Conservation (phyloP, 2,797 vertebrate species). For the Rhynchotus rufescens region DNA sequence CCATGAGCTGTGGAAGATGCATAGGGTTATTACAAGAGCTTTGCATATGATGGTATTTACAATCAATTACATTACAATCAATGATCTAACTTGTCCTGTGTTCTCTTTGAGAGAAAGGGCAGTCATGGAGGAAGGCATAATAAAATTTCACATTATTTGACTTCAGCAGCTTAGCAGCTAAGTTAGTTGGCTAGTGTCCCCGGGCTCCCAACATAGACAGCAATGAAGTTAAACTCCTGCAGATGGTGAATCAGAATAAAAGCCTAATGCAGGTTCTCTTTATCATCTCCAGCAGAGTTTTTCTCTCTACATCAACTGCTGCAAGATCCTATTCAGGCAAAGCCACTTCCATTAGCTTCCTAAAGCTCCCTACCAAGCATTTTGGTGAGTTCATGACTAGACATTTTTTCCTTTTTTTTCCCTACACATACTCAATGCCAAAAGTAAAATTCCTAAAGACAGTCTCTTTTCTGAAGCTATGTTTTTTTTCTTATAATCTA, state of each 20-base stretch:
- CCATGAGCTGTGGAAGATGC: fast-evolving
- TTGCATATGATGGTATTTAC: not conserved
- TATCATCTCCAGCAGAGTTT: not conserved
- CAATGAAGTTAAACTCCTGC: not conserved
- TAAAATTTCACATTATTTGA: not conserved
- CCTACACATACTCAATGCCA: not conserved
- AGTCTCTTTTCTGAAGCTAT: not conserved
- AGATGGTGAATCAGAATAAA: conserved; percentile 19
- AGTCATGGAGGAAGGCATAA: not conserved
- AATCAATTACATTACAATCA: not conserved
- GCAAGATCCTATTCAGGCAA: not conserved
- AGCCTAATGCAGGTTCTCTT: conserved; percentile 4
- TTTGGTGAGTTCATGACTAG: not conserved
- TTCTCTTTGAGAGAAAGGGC: not conserved
- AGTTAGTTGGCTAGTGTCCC: not conserved
- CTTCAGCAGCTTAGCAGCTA: not conserved
- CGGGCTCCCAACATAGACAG: not conserved
- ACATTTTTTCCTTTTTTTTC: not conserved
- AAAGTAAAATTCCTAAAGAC: conserved; percentile 1
- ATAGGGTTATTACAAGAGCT: not conserved
- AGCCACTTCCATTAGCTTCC: not conserved
- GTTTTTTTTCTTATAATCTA: not conserved
- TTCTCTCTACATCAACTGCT: not conserved
- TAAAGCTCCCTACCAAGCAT: not conserved
- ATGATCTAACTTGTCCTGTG: not conserved